These are phyloP conservation scores for Phyllostomus discolor DNA, from an alignment of 2,113 vertebrate species.

Conservation along the genomic window DNA sequence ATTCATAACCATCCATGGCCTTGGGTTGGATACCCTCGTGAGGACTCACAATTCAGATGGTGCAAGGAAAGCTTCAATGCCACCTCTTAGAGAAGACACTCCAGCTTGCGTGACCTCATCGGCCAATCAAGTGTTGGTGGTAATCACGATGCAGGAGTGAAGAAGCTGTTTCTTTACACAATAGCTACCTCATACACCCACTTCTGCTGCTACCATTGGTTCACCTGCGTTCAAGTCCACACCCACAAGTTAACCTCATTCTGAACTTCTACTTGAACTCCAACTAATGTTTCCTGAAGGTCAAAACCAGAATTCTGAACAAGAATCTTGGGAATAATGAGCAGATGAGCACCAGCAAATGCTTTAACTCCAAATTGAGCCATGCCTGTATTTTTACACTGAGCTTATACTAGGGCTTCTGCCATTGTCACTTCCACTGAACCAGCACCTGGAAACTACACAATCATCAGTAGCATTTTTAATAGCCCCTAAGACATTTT, in stretches of 20 bases:
- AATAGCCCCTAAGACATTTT: slow-evolving; percentile 92
- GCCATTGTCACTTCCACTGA: slow-evolving; percentile 93
- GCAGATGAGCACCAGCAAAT: slow-evolving; percentile 90
- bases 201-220: slow-evolving; percentile 91
- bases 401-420: slow-evolving; percentile 88
- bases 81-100: slow-evolving; percentile 96
- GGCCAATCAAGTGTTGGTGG: slow-evolving; percentile 95
- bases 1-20: too few species aligned
- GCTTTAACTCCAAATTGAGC: slow-evolving; percentile 96
- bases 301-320: slow-evolving; percentile 84
- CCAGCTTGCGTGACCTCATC: slow-evolving; percentile 98
- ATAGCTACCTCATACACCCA: slow-evolving; percentile 95
- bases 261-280: slow-evolving; percentile 90
- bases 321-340: slow-evolving; percentile 97
- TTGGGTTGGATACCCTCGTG: too few species aligned
- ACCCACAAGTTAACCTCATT: slow-evolving; percentile 89
- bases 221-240: slow-evolving; percentile 96
- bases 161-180: slow-evolving; percentile 97
- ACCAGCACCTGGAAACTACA: slow-evolving; percentile 91
- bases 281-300: slow-evolving; percentile 92
- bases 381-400: slow-evolving; percentile 90
- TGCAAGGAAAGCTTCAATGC: slow-evolving; percentile 50
- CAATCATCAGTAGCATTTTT: slow-evolving; percentile 97
- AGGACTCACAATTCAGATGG: neutral
- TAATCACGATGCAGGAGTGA: slow-evolving; percentile 96